Conservation (phyloP, 2,113 vertebrate genomes). For the Meriones unguiculatus region DNA sequence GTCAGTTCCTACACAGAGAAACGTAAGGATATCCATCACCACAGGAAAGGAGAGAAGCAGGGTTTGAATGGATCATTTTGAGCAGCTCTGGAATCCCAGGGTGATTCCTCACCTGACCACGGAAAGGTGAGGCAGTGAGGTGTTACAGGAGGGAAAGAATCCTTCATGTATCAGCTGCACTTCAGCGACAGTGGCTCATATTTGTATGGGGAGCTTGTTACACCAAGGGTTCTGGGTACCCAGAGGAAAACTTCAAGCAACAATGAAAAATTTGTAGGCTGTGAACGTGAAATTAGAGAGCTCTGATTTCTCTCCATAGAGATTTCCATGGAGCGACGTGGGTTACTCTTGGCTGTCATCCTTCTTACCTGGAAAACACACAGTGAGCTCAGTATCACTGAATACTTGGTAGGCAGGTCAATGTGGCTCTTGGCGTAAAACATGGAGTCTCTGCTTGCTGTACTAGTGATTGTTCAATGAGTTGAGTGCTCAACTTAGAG, state of each 20-base stretch:
- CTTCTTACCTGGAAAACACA: not conserved
- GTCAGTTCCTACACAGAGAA: not conserved
- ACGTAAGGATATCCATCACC: not conserved
- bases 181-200: not conserved
- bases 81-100: not conserved
- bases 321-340: not conserved
- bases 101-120: not conserved
- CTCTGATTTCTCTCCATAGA: not conserved
- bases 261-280: not conserved
- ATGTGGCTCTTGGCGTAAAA: not conserved
- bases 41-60: not conserved
- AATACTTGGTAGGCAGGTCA: not conserved
- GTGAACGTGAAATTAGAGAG: not conserved
- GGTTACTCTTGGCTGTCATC: not conserved
- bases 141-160: not conserved
- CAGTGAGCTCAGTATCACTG: not conserved
- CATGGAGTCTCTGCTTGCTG: not conserved
- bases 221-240: not conserved
- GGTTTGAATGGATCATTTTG: not conserved
- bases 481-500: not conserved
- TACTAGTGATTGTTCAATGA: not conserved
- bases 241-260: not conserved
- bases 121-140: not conserved
- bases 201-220: slow-evolving; percentile 6
- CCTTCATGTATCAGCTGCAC: not conserved